phyloP scores from a whole-genome alignment of 2,113 vertebrate genomes.

The Microtus oregoni region DNA sequence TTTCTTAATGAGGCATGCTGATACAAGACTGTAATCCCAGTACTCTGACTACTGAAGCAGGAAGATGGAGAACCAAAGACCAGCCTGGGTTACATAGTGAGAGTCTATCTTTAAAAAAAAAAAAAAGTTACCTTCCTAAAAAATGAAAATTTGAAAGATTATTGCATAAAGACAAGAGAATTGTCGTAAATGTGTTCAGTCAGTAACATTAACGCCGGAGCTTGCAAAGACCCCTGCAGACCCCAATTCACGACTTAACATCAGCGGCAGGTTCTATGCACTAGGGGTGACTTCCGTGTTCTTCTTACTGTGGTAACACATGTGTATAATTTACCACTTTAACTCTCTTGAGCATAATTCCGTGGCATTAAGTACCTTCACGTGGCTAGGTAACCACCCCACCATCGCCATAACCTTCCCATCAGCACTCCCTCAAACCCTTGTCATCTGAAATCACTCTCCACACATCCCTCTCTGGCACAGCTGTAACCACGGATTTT shows the following conservation, averaged over 20 bases:
- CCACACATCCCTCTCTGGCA: not conserved
- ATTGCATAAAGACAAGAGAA: slow-evolving; percentile 34
- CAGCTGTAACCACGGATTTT: not conserved
- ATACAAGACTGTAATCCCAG: not conserved
- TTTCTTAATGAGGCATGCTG: not conserved
- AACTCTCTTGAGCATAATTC: not conserved
- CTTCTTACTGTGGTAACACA: not conserved
- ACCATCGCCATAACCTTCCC: not conserved
- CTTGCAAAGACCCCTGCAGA: slow-evolving; percentile 4
- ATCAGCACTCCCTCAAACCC: not conserved
- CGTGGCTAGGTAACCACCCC: not conserved
- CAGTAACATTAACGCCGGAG: not conserved
- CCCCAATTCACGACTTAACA: not conserved
- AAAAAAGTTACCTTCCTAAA: not conserved
- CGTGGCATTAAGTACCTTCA: not conserved
- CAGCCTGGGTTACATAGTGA: not conserved
- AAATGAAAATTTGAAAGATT: not conserved
- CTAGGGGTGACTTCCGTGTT: not conserved
- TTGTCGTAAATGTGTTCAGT: not conserved
- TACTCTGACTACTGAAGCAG: not conserved
- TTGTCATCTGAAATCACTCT: not conserved
- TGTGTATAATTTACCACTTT: not conserved
- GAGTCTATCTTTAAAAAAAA: not conserved
- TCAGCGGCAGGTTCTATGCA: not conserved
- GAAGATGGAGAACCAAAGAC: not conserved